Percentiles rank a stretch among this genome's conserved stretches.
These are phyloP conservation scores for Epistrophe eligans DNA, from an alignment of 2,888 invertebrate genomes.

Conservation along the genomic window DNA sequence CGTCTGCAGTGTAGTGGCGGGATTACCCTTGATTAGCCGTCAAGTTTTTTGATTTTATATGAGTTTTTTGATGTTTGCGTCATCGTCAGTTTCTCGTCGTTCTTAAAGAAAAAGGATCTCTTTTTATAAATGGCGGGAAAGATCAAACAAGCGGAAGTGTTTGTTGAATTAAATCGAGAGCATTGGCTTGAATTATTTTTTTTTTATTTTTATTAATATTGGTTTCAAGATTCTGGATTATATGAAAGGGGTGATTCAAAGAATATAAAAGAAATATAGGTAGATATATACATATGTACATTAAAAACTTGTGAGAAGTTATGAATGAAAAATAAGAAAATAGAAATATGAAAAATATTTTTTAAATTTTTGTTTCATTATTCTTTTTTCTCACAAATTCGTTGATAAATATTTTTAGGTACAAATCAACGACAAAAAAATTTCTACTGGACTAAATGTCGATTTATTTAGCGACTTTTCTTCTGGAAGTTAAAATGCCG, in stretches of 20 bases:
- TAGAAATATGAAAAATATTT: background rate
- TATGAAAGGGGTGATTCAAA: constrained; percentile 23
- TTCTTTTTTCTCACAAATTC: no score
- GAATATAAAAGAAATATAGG: background rate
- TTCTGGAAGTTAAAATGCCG: no score
- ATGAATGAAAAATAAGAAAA: background rate
- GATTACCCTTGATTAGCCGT: constrained; percentile 56
- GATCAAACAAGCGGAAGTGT: constrained; percentile 76
- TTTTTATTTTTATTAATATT: constrained; percentile 18
- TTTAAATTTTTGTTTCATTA: no score
- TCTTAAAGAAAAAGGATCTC: constrained; percentile 46
- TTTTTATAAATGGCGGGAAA: constrained; percentile 54
- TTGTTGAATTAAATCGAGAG: constrained; percentile 76
- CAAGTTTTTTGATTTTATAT: constrained; percentile 66
- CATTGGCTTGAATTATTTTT: constrained; percentile 48
- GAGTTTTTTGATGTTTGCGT: constrained; percentile 61
- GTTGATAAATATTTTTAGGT: no score
- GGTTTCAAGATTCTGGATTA: constrained; percentile 30
- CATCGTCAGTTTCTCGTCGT: background rate
- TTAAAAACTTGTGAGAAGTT: background rate
- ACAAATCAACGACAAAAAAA: no score
- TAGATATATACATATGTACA: no score
- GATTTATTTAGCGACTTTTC: no score
- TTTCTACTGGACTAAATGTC: no score
- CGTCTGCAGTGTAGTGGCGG: background rate